Percentiles rank a stretch among this genome's conserved stretches.
These are phyloP conservation scores for Hirundo rustica DNA, from an alignment of 2,797 vertebrate genomes.

Conservation along the genomic window DNA sequence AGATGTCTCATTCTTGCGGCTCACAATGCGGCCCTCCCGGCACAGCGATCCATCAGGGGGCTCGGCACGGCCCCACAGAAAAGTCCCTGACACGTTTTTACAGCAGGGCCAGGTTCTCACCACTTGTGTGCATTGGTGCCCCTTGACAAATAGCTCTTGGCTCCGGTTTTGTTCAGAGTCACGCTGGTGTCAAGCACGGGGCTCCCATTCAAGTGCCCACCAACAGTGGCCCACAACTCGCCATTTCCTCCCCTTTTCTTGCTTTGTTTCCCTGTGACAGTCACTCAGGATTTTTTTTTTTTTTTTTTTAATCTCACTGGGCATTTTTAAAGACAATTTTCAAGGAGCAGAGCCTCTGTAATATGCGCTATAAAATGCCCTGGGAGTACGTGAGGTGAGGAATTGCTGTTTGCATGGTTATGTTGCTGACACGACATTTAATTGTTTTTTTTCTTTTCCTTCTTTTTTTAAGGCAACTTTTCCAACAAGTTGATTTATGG, in stretches of 20 bases:
- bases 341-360: neutral
- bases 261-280: constrained; percentile 22
- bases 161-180: constrained; percentile 58
- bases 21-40: constrained; percentile 30
- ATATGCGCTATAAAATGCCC: neutral
- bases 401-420: neutral
- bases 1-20: constrained; percentile 67
- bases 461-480: neutral
- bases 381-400: neutral
- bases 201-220: constrained; percentile 63
- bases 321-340: neutral
- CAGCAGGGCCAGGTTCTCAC: constrained; percentile 59
- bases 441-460: neutral
- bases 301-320: neutral
- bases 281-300: neutral
- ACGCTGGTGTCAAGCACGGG: constrained; percentile 29
- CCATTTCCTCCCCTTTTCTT: constrained; percentile 35
- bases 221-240: neutral
- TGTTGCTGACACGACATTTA: neutral
- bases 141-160: constrained; percentile 67
- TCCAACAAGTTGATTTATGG: neutral
- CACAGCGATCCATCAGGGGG: constrained; percentile 54
- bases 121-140: constrained; percentile 21
- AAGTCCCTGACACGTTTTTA: constrained; percentile 22
- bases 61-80: neutral